phyloP scores from a whole-genome alignment of 2,113 vertebrate species.

The Chloroceryle aenea region DNA sequence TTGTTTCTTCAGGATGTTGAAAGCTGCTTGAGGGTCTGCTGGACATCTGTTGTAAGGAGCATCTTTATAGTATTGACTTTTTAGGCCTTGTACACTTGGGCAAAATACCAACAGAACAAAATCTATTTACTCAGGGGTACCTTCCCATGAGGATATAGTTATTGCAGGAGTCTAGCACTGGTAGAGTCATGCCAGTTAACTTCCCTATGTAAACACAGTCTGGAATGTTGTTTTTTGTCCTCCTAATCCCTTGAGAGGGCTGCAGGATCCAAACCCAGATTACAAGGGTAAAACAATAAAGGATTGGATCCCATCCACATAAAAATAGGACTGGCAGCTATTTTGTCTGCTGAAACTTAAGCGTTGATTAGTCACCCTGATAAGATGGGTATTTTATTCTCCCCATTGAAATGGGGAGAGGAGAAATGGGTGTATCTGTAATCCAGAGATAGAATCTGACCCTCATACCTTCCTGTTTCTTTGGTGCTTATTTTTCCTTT shows the following conservation, averaged over 20 bases:
- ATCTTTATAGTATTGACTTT: background rate
- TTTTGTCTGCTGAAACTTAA: conserved; percentile 9
- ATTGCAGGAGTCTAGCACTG: background rate
- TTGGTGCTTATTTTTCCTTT: background rate
- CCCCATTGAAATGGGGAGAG: background rate
- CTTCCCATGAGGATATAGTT: background rate
- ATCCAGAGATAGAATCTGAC: background rate
- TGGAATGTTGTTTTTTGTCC: conserved; percentile 64
- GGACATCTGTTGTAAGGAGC: background rate
- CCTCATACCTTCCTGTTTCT: background rate
- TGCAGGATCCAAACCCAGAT: conserved; percentile 54
- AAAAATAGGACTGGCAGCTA: background rate
- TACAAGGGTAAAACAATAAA: conserved; percentile 31
- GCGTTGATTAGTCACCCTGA: conserved; percentile 7
- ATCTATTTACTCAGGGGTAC: background rate
- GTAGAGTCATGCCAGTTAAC: conserved; percentile 27
- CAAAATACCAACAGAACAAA: background rate
- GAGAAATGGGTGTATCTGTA: background rate
- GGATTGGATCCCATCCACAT: conserved; percentile 40
- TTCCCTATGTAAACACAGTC: conserved; percentile 20
- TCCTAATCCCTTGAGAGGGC: conserved; percentile 17
- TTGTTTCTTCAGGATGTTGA: background rate
- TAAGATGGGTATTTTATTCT: background rate
- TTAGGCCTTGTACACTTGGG: background rate
- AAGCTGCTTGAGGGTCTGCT: background rate